phyloP scores from a whole-genome alignment of 2,797 vertebrate genomes.

The Apodemus agrarius region DNA sequence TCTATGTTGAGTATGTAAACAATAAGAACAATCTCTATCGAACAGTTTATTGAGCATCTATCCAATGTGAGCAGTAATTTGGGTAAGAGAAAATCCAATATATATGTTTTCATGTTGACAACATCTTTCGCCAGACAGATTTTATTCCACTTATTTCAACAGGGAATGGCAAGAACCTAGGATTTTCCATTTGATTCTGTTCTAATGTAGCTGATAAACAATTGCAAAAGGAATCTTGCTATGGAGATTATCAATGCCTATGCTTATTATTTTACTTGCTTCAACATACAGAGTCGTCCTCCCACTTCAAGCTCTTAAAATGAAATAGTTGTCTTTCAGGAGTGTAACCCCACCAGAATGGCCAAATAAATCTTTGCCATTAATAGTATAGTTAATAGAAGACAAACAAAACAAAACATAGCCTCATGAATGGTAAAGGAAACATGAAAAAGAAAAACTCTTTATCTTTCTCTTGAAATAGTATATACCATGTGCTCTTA shows the following conservation, averaged over 20 bases:
- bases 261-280: background rate
- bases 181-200: no score
- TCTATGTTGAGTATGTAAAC: background rate
- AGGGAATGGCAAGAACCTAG: background rate
- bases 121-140: background rate
- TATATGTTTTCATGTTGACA: background rate
- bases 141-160: background rate
- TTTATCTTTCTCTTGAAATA: background rate
- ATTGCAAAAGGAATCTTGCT: background rate
- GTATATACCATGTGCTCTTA: background rate
- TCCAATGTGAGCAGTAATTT: background rate
- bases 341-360: background rate
- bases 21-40: background rate
- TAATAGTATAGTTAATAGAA: background rate
- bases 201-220: background rate
- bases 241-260: background rate
- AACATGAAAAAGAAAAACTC: background rate
- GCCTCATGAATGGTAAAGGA: background rate
- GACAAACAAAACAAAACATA: background rate
- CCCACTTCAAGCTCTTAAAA: background rate
- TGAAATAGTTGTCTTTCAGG: background rate
- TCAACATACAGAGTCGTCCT: background rate
- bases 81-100: background rate
- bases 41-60: slow-evolving; percentile 5
- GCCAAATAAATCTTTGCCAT: background rate